Evolutionary conservation across 2,113 vertebrate genomes (phyloP), one percentile per base, ranked within the genome.

Genomic region (Hystrix brachyura): DNA sequence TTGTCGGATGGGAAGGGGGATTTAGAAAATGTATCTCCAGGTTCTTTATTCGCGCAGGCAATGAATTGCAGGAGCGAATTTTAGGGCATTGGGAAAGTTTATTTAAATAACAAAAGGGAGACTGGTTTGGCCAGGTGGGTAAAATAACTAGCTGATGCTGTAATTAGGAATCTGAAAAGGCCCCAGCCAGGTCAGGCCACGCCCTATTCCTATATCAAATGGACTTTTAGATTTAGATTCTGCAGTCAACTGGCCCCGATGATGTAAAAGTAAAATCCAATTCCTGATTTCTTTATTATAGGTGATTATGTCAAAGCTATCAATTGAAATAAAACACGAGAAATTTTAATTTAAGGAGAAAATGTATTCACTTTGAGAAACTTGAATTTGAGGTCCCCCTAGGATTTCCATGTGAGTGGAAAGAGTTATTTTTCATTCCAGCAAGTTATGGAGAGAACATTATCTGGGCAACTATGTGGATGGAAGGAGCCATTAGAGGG

Each of bases 191-290:
- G n/a, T n/a, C n/a, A n/a, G n/a, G n/a, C n/a, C n/a, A n/a, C n/a
- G n/a, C n/a, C n/a, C n/a, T n/a, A n/a, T n/a, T n/a, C n/a, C n/a
- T n/a, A n/a, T n/a, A n/a, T n/a, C n/a, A n/a, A n/a, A n/a, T 51
- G 67, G 1, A 18, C 65, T 65, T 90, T 95, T 65, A 92, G 67
- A 90, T 38, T 43, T 46, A 67, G 57, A 74, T 23, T 91, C 27
- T 91, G 14, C 18, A 34, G 51, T 38, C 27, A 79, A 23, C 3
- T 53, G 80, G 23, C 27, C n/a, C 18, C 76, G 80, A 64, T 76
- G 64, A 94, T 27, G 38, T 59, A 88, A 46, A 78, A 87, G 79
- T 88, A 43, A 95, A 94, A 67, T 85, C 15, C 86, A 32, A 88
- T 53, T 51, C 51, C 2, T 48, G 43, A 43, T 21, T 46, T 64